Evolutionary conservation across 2,888 invertebrate species (phyloP).

Genomic region (Acanthosepion esculentum): DNA sequence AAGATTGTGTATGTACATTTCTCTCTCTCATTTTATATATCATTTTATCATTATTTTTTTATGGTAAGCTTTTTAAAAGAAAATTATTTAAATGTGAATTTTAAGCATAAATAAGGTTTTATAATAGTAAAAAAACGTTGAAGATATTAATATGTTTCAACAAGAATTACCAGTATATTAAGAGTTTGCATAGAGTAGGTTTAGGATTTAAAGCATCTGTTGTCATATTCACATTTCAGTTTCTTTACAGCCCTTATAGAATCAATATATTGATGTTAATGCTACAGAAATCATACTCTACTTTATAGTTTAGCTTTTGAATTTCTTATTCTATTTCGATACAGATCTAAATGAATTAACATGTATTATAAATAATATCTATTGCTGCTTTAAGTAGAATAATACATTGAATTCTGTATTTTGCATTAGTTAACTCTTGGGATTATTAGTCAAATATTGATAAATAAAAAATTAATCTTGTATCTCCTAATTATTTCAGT

Average conservation of each 20-base stretch:
- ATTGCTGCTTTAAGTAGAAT: neutral
- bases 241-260: neutral
- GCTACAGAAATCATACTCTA: neutral
- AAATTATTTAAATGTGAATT: neutral
- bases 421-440: neutral
- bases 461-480: too few species aligned
- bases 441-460: neutral
- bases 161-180: too few species aligned
- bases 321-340: neutral
- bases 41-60: neutral
- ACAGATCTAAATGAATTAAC: too few species aligned
- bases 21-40: too few species aligned
- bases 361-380: too few species aligned
- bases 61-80: neutral
- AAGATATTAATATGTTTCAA: too few species aligned
- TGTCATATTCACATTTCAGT: too few species aligned
- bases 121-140: neutral
- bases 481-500: too few species aligned
- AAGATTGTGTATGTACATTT: too few species aligned
- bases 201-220: too few species aligned
- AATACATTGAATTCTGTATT: neutral
- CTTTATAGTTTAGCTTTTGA: neutral
- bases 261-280: neutral
- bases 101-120: neutral
- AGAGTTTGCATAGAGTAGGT: too few species aligned